Conservation (phyloP, 2,888 invertebrate genomes). For the Crioceris asparagi region DNA sequence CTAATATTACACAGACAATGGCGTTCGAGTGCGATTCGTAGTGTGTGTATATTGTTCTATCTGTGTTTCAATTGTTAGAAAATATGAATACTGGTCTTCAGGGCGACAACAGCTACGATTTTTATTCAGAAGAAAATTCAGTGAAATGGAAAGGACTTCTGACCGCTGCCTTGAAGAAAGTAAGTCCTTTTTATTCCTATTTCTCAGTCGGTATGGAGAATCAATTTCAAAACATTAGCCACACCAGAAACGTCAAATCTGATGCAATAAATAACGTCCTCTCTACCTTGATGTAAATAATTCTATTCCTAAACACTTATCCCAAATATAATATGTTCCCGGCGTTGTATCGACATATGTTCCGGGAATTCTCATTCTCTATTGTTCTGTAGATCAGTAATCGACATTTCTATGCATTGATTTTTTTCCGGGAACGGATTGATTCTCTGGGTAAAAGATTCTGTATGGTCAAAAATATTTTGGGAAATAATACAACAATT, state of each 20-base stretch:
- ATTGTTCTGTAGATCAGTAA: too few relatives aligned
- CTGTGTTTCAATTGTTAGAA: slow-evolving; percentile 11
- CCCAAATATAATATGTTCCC: too few relatives aligned
- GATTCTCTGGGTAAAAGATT: too few relatives aligned
- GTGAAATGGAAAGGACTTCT: slow-evolving; percentile 90
- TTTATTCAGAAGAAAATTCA: slow-evolving; percentile 78
- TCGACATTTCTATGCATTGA: too few relatives aligned
- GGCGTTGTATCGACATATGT: too few relatives aligned
- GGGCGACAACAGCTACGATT: slow-evolving; percentile 60
- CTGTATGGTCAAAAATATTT: too few relatives aligned
- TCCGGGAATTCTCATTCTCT: too few relatives aligned
- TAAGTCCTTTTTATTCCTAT: slow-evolving; percentile 34
- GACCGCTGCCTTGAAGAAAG: slow-evolving; percentile 78
- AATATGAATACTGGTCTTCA: slow-evolving; percentile 40
- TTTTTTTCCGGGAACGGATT: too few relatives aligned
- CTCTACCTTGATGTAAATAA: too few relatives aligned
- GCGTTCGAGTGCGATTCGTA: slow-evolving; percentile 14
- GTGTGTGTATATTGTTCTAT: slow-evolving; percentile 9
- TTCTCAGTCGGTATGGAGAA: not conserved
- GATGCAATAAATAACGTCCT: not conserved
- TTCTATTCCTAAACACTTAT: too few relatives aligned
- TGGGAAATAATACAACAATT: too few relatives aligned
- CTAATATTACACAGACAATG: slow-evolving; percentile 22
- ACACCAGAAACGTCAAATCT: slow-evolving; percentile 2
- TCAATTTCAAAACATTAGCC: slow-evolving; percentile 1